These are phyloP conservation scores for Sebastes ruberrimus DNA, from an alignment of 2,797 vertebrate genomes.

Conservation along the genomic window DNA sequence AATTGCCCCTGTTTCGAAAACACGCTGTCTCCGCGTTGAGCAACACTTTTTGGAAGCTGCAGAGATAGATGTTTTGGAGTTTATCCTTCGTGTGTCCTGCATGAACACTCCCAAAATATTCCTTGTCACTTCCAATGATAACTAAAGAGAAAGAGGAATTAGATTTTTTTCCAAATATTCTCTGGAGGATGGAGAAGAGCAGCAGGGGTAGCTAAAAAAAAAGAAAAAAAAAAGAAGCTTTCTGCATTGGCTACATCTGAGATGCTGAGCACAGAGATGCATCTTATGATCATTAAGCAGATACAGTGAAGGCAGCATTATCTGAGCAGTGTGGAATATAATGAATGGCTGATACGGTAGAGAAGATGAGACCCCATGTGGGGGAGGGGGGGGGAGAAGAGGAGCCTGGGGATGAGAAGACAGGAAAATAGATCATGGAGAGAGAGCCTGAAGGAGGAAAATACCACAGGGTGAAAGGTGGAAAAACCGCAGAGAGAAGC, in stretches of 20 bases:
- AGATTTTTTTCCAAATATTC: background rate
- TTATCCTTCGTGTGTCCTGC: slow-evolving; percentile 15
- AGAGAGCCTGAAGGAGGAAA: slow-evolving; percentile 44
- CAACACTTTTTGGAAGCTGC: slow-evolving; percentile 47
- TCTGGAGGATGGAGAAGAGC: background rate
- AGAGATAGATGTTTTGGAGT: slow-evolving; percentile 16
- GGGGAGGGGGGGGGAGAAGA: background rate
- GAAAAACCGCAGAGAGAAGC: slow-evolving; percentile 42
- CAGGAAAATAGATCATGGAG: slow-evolving; percentile 69
- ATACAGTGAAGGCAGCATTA: slow-evolving; percentile 32
- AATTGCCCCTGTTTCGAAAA: slow-evolving; percentile 73
- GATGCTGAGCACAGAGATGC: slow-evolving; percentile 19
- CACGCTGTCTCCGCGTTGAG: slow-evolving; percentile 49
- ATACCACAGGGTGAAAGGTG: slow-evolving; percentile 64
- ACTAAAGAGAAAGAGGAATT: background rate
- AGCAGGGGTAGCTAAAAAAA: background rate
- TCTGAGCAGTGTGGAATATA: slow-evolving; percentile 30
- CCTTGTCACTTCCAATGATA: slow-evolving; percentile 19
- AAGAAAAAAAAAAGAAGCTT: background rate
- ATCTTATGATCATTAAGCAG: slow-evolving; percentile 41
- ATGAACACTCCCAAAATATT: slow-evolving; percentile 8
- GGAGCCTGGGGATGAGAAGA: slow-evolving; percentile 41
- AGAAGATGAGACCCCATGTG: slow-evolving; percentile 62
- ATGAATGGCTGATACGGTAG: slow-evolving; percentile 47
- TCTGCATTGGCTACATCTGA: background rate